Evolutionary conservation across 2,888 invertebrate species (phyloP).

Genomic region (Pegoplata infirma): DNA sequence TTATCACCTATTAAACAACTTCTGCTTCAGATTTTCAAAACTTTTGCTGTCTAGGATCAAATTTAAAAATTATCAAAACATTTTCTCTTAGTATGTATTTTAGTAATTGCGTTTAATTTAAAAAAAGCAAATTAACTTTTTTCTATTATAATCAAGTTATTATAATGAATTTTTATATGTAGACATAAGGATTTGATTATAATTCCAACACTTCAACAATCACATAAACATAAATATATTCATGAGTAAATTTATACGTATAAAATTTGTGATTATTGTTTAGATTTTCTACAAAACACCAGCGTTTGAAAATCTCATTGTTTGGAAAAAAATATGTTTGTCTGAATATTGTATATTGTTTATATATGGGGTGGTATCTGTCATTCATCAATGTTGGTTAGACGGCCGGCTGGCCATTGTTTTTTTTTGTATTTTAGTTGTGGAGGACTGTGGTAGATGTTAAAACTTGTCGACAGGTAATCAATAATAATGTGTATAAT

Average conservation of each 20-base stretch:
- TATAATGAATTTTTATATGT: neutral
- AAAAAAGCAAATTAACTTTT: neutral
- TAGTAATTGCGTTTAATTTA: no score
- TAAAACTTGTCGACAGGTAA: constrained; percentile 64
- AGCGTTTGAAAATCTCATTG: neutral
- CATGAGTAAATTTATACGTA: neutral
- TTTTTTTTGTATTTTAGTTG: no score
- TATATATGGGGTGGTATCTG: constrained; percentile 39
- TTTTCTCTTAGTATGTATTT: no score
- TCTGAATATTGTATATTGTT: neutral
- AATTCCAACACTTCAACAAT: neutral
- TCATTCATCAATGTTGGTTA: constrained; percentile 59
- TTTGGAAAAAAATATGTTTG: neutral
- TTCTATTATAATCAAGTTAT: neutral
- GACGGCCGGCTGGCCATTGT: constrained; percentile 2
- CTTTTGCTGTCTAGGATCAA: no score
- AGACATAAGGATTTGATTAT: neutral
- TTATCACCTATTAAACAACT: no score
- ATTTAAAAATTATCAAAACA: no score
- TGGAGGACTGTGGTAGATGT: constrained; percentile 13
- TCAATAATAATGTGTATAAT: constrained; percentile 62
- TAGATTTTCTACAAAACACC: neutral
- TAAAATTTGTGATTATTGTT: neutral
- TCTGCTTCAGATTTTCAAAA: no score
- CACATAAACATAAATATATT: neutral